A percentile compares a stretch with the other conserved stretches of the same genome.
These are phyloP conservation scores for Psilopsiagon aurifrons DNA, from an alignment of 2,113 vertebrate species.

Conservation along the genomic window DNA sequence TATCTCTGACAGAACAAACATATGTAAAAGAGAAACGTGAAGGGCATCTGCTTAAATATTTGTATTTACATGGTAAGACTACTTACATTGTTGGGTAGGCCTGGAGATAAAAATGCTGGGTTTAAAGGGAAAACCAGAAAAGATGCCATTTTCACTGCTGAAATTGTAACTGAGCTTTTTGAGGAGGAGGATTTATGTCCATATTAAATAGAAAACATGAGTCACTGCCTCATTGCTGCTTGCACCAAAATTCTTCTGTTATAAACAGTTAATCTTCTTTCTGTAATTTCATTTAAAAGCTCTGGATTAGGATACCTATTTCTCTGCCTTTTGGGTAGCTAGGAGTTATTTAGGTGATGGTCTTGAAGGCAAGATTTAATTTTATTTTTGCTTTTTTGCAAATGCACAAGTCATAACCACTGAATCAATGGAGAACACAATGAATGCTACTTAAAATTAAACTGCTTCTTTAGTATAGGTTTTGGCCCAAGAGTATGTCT, in stretches of 20 bases:
- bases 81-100: neutral
- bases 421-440: neutral
- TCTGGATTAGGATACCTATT: neutral
- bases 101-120: conserved; percentile 13
- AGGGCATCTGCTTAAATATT: neutral
- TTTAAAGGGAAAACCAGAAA: conserved; percentile 29
- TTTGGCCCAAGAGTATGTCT: neutral
- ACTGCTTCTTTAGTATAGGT: neutral
- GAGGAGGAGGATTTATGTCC: conserved; percentile 61
- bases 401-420: neutral
- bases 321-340: neutral
- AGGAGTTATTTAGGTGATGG: neutral
- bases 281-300: conserved; percentile 11
- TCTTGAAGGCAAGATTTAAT: neutral
- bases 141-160: conserved; percentile 50
- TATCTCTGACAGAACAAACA: conserved; percentile 13
- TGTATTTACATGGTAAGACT: neutral
- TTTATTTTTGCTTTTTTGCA: neutral
- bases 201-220: conserved; percentile 64
- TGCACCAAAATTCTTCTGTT: conserved; percentile 18
- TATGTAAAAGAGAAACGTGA: neutral
- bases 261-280: conserved; percentile 47
- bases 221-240: conserved; percentile 51
- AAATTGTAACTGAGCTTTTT: conserved; percentile 54
- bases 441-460: neutral